phyloP scores from a whole-genome alignment of 2,113 vertebrate genomes.

The Clarias batrachus region DNA sequence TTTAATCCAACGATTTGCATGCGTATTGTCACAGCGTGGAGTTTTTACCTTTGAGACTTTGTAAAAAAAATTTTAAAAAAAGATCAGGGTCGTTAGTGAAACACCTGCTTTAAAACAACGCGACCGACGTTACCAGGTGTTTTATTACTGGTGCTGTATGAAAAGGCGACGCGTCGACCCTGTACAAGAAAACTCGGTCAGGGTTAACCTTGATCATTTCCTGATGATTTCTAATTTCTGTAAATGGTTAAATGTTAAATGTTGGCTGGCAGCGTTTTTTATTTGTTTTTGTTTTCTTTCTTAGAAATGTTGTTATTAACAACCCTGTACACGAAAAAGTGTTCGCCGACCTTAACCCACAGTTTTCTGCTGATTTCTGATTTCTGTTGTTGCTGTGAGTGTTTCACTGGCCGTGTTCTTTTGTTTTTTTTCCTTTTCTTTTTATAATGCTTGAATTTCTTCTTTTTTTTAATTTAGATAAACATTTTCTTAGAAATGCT shows the following conservation, averaged over 20 bases:
- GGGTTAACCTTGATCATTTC: too few relatives aligned
- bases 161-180: background rate
- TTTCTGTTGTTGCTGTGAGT: too few relatives aligned
- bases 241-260: background rate
- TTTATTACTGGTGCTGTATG: background rate
- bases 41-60: too few relatives aligned
- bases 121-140: background rate
- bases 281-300: background rate
- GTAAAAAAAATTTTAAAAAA: background rate
- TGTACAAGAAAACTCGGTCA: too few relatives aligned
- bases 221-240: background rate
- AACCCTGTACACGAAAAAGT: too few relatives aligned
- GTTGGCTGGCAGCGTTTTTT: background rate
- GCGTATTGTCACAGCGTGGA: background rate
- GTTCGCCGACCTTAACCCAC: too few relatives aligned
- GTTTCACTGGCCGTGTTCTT: too few relatives aligned
- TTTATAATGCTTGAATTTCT: background rate
- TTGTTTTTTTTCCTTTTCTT: too few relatives aligned
- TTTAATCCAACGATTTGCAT: background rate
- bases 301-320: background rate
- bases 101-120: background rate
- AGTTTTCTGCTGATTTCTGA: too few relatives aligned
- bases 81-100: background rate
- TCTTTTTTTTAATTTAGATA: background rate
- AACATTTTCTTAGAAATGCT: background rate